Conservation (phyloP, 2,888 invertebrate species). For the Tuberolachnus salignus region DNA sequence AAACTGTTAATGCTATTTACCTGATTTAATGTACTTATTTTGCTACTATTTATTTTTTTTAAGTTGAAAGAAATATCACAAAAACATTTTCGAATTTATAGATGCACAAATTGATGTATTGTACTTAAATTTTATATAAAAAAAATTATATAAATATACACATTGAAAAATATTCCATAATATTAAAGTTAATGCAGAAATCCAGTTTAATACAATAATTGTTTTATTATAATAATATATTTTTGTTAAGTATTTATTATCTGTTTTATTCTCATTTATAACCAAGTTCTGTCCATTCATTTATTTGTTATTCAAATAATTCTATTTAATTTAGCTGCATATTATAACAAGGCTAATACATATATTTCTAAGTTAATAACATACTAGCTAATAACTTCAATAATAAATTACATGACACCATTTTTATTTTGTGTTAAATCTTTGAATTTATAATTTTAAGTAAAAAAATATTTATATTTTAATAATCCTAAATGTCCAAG, state of each 20-base stretch:
- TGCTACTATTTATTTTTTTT: not conserved
- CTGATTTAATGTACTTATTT: not conserved
- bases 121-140: not conserved
- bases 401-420: too few relatives aligned
- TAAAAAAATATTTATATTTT: too few relatives aligned
- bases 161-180: not conserved
- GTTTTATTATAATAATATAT: not conserved
- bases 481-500: too few relatives aligned
- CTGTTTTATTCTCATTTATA: conserved; percentile 6
- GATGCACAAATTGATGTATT: not conserved
- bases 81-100: not conserved
- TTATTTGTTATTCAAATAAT: not conserved
- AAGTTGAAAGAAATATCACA: not conserved
- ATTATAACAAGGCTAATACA: too few relatives aligned
- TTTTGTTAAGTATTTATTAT: not conserved
- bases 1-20: not conserved
- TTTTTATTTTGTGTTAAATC: too few relatives aligned
- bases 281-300: not conserved
- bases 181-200: not conserved
- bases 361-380: too few relatives aligned
- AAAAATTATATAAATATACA: not conserved
- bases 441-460: too few relatives aligned
- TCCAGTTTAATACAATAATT: conserved; percentile 5
- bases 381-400: too few relatives aligned
- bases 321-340: too few relatives aligned